Base-by-base conservation (phyloP, 64 coral and sea anemone species). In the Astreopora myriophthalma region DNA sequence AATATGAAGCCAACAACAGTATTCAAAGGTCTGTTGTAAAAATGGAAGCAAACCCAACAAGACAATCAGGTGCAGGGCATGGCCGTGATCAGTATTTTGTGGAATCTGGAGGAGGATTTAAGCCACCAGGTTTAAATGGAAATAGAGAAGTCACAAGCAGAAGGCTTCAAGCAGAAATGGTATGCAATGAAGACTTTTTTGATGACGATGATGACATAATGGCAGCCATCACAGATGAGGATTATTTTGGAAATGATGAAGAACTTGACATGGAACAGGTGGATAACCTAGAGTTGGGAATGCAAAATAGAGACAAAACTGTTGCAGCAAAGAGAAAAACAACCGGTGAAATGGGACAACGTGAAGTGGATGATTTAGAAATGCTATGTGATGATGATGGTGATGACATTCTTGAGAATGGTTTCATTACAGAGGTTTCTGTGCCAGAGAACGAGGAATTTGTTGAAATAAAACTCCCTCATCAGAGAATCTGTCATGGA, bases 211-310 rank as follows among this genome's bases (percentile, higher is more conserved):
- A 91, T 34, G 89, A 91, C 22, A 17, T 81, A 19, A 80, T 91
- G 36, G 76, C 76, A 72, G 89, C 65, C 1, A 34, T 69, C 38
- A 44, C 26, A 3, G 76, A 91, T 57, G 76, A 91, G 24, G 69
- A 72, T 83, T 91, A 72, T 73, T 83, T 91, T 83, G 76, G 66
- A 23, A 34, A 68, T 27, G 73, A 79, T 27, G 88, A 90, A 69
- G 75, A 79, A 49, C 55, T 80, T 58, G 88, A 90, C 19, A 49
- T 90, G 74, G 88, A 90, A 26, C 76, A 90, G 62, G 51, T 90
- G 14, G 76, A 90, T 48, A 35, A 34, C 23, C 37, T 89, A 42
- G 87, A 89, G 58, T 28, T 22, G 12, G 87, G 62, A 39, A 63
- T 76, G n/a, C 55, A 76, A 65, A 58, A 64, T 36, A 46, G 51